Percentiles rank a stretch among this genome's conserved stretches.
Conservation (phyloP, 2,888 invertebrate species). For the Eledona agricola region DNA sequence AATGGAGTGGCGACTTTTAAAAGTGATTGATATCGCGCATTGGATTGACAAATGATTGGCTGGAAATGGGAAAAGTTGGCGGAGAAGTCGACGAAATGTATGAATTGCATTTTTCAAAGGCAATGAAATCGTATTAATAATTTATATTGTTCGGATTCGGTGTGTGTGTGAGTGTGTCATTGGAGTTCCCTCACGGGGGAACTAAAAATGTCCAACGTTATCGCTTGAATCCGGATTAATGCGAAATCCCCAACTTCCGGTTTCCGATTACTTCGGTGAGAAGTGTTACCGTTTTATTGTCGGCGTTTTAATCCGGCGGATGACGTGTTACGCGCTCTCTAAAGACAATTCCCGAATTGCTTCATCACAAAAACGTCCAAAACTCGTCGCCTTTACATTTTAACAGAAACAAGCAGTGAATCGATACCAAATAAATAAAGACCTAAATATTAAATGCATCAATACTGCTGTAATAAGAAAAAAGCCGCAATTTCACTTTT, state of each 20-base stretch:
- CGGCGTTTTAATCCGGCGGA: too few relatives aligned
- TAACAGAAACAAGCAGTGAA: too few relatives aligned
- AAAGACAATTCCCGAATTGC: too few relatives aligned
- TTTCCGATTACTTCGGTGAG: constrained; percentile 4
- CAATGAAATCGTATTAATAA: constrained; percentile 1
- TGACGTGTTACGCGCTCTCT: too few relatives aligned
- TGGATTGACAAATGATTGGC: constrained; percentile 3
- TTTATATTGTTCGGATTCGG: neutral
- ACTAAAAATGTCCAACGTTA: constrained; percentile 4
- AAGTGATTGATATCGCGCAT: constrained; percentile 8
- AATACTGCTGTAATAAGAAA: too few relatives aligned
- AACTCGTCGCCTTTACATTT: too few relatives aligned
- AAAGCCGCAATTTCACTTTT: too few relatives aligned
- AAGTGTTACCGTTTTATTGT: constrained; percentile 4
- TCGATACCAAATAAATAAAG: too few relatives aligned
- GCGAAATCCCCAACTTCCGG: constrained; percentile 5
- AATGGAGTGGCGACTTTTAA: constrained; percentile 10
- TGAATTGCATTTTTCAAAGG: constrained; percentile 4
- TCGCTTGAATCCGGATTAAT: constrained; percentile 3
- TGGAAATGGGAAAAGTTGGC: constrained; percentile 1
- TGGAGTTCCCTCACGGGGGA: neutral
- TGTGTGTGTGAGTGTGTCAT: neutral
- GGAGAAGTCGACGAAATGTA: neutral
- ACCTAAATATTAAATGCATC: too few relatives aligned
- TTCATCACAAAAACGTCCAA: too few relatives aligned